Conservation (phyloP, 92 coral and sea anemone species). For the Epizoanthus ramosus region DNA sequence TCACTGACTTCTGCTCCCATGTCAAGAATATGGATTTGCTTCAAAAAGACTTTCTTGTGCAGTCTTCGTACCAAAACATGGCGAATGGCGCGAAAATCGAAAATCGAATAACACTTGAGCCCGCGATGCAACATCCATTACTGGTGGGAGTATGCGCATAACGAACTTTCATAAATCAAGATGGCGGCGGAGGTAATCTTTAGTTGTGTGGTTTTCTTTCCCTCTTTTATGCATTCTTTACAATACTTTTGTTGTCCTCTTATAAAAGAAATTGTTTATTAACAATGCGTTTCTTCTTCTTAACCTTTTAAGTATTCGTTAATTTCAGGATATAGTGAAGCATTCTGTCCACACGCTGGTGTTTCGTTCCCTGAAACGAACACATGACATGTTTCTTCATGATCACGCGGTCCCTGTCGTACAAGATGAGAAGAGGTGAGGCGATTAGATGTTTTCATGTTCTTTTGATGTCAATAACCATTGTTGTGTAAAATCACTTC, state of each 20-base stretch:
- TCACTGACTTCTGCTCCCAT: slow-evolving; percentile 53
- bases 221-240: neutral
- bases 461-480: neutral
- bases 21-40: neutral
- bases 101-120: slow-evolving; percentile 11
- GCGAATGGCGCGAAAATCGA: slow-evolving; percentile 52
- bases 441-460: neutral
- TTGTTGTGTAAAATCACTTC: neutral
- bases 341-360: slow-evolving; percentile 99
- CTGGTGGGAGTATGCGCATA: slow-evolving; percentile 43
- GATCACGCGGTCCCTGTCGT: slow-evolving; percentile 86
- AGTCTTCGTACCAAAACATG: neutral
- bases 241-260: neutral
- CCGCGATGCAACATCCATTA: slow-evolving; percentile 9
- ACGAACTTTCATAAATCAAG: slow-evolving; percentile 38
- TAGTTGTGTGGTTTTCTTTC: neutral
- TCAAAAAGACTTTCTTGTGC: too few relatives aligned
- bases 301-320: neutral
- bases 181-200: slow-evolving; percentile 86
- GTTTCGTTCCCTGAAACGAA: slow-evolving; percentile 97
- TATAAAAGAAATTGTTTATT: neutral
- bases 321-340: slow-evolving; percentile 89
- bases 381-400: slow-evolving; percentile 97
- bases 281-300: neutral
- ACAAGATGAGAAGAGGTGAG: slow-evolving; percentile 82